Evolutionary conservation across 2,888 invertebrate genomes (phyloP).

Genomic region (Aplocera efformata): DNA sequence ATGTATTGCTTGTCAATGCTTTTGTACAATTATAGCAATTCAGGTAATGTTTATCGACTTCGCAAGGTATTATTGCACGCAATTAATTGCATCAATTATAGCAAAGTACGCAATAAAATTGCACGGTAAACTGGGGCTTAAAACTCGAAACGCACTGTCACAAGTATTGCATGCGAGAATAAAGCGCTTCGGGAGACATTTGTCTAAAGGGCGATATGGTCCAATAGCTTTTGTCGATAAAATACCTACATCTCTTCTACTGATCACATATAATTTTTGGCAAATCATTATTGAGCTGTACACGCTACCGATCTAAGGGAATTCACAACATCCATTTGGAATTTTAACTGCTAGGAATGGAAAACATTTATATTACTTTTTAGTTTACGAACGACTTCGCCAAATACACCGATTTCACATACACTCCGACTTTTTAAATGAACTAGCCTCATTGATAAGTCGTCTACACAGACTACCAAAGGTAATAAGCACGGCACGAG

Average conservation of each 20-base stretch:
- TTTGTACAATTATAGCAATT: no score
- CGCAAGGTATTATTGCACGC: no score
- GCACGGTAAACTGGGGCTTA: no score
- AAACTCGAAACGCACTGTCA: no score
- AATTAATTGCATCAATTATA: no score
- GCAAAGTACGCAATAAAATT: no score
- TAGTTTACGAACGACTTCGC: background rate
- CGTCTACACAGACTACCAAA: slow-evolving; percentile 18
- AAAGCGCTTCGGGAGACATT: background rate
- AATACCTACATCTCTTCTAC: slow-evolving; percentile 51
- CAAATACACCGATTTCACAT: background rate
- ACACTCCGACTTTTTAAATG: slow-evolving; percentile 1
- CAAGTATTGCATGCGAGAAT: no score
- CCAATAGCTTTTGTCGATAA: slow-evolving; percentile 58
- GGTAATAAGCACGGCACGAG: no score
- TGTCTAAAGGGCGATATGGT: slow-evolving; percentile 43
- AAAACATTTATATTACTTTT: slow-evolving; percentile 1
- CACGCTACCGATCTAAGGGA: slow-evolving; percentile 24
- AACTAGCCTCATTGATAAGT: slow-evolving; percentile 2
- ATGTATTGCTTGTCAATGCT: no score
- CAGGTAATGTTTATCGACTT: no score
- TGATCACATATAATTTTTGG: slow-evolving; percentile 74
- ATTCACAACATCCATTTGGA: slow-evolving; percentile 15
- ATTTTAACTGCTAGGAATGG: background rate
- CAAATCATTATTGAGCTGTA: slow-evolving; percentile 67